Conservation (phyloP, 2,888 invertebrate species). For the Agrochola lychnidis region DNA sequence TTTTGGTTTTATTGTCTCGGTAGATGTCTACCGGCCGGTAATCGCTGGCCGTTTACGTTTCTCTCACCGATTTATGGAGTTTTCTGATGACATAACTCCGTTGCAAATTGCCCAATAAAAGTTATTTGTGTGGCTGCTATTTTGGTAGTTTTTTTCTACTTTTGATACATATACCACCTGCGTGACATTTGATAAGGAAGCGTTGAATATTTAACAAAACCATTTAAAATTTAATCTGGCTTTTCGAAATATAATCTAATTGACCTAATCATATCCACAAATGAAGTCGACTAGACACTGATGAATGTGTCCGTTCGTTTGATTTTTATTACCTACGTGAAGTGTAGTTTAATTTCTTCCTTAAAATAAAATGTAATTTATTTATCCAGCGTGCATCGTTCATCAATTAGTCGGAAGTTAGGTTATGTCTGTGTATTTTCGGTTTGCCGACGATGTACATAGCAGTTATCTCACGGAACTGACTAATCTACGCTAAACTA, state of each 20-base stretch:
- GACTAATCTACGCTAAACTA: slow-evolving; percentile 66
- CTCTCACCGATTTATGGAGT: slow-evolving; percentile 83
- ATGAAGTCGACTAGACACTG: background rate
- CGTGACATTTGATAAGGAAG: background rate
- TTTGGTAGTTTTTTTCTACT: slow-evolving; percentile 70
- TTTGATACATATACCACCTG: slow-evolving; percentile 11
- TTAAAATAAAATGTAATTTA: slow-evolving; percentile 33
- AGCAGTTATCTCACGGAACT: slow-evolving; percentile 72
- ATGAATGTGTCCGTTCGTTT: slow-evolving; percentile 36
- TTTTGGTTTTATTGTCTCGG: slow-evolving; percentile 83
- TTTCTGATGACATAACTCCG: slow-evolving; percentile 86
- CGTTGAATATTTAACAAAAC: background rate
- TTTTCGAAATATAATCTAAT: background rate
- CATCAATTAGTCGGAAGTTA: slow-evolving; percentile 43
- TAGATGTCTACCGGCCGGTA: slow-evolving; percentile 76
- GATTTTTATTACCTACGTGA: slow-evolving; percentile 17
- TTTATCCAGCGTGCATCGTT: slow-evolving; percentile 19
- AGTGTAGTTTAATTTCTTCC: slow-evolving; percentile 20
- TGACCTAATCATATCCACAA: background rate
- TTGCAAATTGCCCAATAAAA: slow-evolving; percentile 86
- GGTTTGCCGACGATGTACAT: slow-evolving; percentile 54
- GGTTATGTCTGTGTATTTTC: slow-evolving; percentile 49
- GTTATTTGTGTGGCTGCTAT: slow-evolving; percentile 83
- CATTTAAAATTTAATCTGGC: background rate
- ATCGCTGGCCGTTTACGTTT: slow-evolving; percentile 83